A percentile compares a stretch with the other conserved stretches of the same genome.
phyloP scores from a whole-genome alignment of 2,888 invertebrate species.

The Heterodera filipjevi region DNA sequence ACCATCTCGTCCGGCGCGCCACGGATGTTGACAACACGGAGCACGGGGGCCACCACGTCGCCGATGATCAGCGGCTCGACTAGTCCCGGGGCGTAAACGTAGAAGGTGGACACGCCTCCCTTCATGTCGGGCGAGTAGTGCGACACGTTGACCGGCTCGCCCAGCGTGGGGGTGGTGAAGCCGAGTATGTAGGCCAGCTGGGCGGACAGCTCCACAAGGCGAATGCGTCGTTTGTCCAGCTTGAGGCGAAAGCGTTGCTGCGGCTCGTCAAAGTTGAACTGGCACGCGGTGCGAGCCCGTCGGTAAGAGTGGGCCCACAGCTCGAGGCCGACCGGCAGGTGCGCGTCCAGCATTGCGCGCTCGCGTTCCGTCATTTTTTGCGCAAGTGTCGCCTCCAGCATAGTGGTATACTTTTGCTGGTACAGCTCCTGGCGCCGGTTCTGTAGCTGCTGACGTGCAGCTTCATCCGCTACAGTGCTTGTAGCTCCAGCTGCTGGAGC shows the following conservation, averaged over 20 bases:
- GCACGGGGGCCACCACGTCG: conserved; percentile 31
- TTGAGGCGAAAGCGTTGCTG: conserved; percentile 11
- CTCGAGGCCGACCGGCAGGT: background rate
- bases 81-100: conserved; percentile 37
- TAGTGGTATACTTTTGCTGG: background rate
- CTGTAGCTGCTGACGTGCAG: background rate
- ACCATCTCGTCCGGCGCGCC: conserved; percentile 28
- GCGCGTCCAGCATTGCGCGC: background rate
- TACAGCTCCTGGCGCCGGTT: background rate
- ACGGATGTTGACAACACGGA: conserved; percentile 30
- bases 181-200: conserved; percentile 29
- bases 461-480: too few species aligned
- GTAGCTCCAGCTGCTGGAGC: too few species aligned
- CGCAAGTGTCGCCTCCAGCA: background rate
- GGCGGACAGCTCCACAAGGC: background rate
- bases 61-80: conserved; percentile 34
- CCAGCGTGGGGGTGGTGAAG: background rate
- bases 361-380: background rate
- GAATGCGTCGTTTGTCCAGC: background rate
- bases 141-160: conserved; percentile 1
- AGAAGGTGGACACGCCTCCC: conserved; percentile 20
- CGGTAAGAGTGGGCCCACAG: conserved; percentile 6
- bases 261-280: conserved; percentile 4
- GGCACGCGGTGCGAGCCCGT: background rate
- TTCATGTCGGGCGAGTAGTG: conserved; percentile 23